phyloP scores from a whole-genome alignment of 2,888 invertebrate species.

The Mesorhabditis belari region DNA sequence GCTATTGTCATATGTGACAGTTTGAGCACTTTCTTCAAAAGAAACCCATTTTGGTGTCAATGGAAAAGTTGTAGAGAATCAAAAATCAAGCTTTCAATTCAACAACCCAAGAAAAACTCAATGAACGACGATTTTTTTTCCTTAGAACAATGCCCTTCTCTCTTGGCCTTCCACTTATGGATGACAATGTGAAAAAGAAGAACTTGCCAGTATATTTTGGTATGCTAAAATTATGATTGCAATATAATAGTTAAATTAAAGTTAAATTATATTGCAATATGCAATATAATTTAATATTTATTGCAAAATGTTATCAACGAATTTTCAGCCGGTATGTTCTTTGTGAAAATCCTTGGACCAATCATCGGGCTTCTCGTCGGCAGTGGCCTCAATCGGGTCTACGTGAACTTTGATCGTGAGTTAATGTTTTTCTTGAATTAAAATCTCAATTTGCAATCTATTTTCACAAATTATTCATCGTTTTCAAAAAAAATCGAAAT shows the following conservation, averaged over 20 bases:
- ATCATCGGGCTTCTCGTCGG: conserved; percentile 50
- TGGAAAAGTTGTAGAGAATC: too few species aligned
- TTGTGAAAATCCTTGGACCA: conserved; percentile 52
- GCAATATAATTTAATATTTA: neutral
- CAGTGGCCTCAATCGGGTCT: conserved; percentile 44
- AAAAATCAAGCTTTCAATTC: too few species aligned
- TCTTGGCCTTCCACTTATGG: conserved; percentile 51
- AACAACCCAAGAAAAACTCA: neutral
- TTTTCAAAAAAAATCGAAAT: too few species aligned
- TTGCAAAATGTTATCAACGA: neutral
- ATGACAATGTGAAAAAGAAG: conserved; percentile 51
- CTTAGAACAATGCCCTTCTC: conserved; percentile 52
- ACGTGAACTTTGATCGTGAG: conserved; percentile 46
- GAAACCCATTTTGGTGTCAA: too few species aligned
- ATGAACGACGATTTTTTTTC: too few species aligned
- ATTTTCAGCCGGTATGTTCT: conserved; percentile 51
- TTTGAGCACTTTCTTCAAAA: too few species aligned
- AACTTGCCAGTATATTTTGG: conserved; percentile 52
- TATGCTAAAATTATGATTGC: conserved; percentile 7
- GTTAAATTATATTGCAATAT: neutral
- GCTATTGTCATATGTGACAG: too few species aligned
- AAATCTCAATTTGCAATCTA: neutral
- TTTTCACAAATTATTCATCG: neutral
- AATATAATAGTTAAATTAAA: neutral
- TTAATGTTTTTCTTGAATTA: neutral